phyloP scores from a whole-genome alignment of 2,888 invertebrate genomes.

The Dasysyrphus tricinctus region DNA sequence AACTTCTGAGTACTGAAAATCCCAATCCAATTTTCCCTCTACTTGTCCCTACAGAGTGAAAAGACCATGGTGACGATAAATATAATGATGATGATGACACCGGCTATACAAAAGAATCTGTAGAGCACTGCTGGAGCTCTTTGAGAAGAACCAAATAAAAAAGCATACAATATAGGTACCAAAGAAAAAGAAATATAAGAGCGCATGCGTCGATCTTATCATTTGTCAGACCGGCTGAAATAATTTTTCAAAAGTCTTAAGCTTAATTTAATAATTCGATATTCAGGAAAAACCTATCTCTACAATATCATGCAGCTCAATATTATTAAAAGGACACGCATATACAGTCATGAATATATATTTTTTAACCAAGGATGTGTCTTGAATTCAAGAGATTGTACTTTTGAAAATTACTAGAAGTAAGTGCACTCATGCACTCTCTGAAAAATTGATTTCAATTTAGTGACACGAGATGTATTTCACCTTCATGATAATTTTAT shows the following conservation, averaged over 20 bases:
- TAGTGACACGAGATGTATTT: too few species aligned
- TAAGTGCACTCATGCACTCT: too few species aligned
- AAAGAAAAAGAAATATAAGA: neutral
- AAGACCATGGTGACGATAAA: slow-evolving; percentile 14
- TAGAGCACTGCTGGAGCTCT: neutral
- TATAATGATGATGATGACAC: neutral
- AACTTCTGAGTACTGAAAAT: slow-evolving; percentile 5
- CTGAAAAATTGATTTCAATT: too few species aligned
- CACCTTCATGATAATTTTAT: too few species aligned
- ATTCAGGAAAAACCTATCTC: slow-evolving; percentile 49
- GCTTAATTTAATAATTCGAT: slow-evolving; percentile 63
- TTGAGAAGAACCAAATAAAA: neutral
- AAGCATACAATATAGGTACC: neutral
- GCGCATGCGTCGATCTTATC: neutral
- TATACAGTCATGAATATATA: too few species aligned
- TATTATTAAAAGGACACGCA: neutral
- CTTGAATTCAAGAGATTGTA: too few species aligned
- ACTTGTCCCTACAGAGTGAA: slow-evolving; percentile 5
- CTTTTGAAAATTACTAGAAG: too few species aligned
- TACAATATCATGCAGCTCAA: neutral
- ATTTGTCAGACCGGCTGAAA: neutral
- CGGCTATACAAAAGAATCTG: neutral
- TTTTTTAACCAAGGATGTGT: too few species aligned
- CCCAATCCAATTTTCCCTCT: slow-evolving; percentile 17
- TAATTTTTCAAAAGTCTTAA: slow-evolving; percentile 51